Evolutionary conservation across 2,113 vertebrate genomes (phyloP).

Genomic region (Mixornis gularis): DNA sequence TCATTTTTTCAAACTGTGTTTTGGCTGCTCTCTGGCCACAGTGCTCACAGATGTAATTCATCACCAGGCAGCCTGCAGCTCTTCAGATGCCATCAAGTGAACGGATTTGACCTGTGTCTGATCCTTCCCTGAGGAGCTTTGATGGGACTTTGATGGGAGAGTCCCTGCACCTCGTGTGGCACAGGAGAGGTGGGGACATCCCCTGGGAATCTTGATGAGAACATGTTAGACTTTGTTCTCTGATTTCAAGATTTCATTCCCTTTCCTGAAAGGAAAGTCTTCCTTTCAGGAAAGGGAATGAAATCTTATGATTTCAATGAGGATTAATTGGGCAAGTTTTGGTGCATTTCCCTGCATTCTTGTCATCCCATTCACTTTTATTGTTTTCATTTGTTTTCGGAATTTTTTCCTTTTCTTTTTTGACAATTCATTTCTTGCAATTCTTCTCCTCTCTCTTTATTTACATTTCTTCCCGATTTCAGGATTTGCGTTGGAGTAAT

Average conservation of each 20-base stretch:
- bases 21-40: neutral
- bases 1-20: neutral
- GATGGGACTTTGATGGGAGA: neutral
- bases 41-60: neutral
- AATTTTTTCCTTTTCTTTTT: neutral
- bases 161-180: neutral
- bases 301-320: neutral
- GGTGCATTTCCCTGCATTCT: neutral
- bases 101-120: neutral
- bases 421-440: neutral
- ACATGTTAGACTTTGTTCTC: rapidly evolving
- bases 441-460: neutral
- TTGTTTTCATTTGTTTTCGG: neutral
- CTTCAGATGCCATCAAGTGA: neutral
- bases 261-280: too few relatives aligned
- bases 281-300: neutral
- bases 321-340: neutral
- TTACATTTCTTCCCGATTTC: neutral
- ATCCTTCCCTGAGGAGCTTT: neutral
- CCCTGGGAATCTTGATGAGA: neutral
- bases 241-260: too few relatives aligned
- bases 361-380: neutral
- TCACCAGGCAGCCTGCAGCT: neutral
- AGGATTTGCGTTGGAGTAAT: neutral
- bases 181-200: neutral